Conservation (phyloP, 2,797 vertebrate species). For the Clarias fuscus region DNA sequence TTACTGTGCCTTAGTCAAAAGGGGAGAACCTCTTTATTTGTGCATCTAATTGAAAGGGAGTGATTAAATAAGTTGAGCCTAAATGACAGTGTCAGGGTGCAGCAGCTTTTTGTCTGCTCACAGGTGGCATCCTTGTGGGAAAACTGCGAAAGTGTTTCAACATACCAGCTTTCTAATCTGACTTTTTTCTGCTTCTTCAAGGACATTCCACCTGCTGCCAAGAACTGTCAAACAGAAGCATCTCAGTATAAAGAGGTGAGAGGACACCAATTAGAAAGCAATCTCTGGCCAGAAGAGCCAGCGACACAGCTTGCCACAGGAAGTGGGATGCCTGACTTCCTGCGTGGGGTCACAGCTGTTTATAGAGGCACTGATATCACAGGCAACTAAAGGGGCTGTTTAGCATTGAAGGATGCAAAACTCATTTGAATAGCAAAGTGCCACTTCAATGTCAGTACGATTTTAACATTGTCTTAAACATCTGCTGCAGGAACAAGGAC, state of each 20-base stretch:
- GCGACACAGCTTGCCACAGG: constrained; percentile 90
- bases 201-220: constrained; percentile 93
- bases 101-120: constrained; percentile 56
- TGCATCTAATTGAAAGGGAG: constrained; percentile 77
- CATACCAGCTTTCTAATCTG: constrained; percentile 80
- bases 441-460: constrained; percentile 83
- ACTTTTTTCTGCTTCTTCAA: constrained; percentile 80
- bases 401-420: constrained; percentile 73
- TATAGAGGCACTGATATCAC: constrained; percentile 74
- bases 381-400: constrained; percentile 73
- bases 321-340: constrained; percentile 84
- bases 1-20: constrained; percentile 38
- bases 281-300: constrained; percentile 85
- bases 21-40: constrained; percentile 70
- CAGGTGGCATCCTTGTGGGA: constrained; percentile 68
- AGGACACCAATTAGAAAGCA: constrained; percentile 97
- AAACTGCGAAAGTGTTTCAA: constrained; percentile 74
- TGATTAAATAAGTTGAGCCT: constrained; percentile 74
- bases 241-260: constrained; percentile 88
- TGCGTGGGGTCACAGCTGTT: constrained; percentile 91
- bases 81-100: constrained; percentile 73
- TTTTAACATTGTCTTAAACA: constrained; percentile 83
- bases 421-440: constrained; percentile 85
- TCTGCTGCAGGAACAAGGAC: constrained; percentile 72
- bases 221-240: constrained; percentile 90